Base-by-base conservation (phyloP, 1,140 invertebrate genomes). In the Acromyrmex heyeri region DNA sequence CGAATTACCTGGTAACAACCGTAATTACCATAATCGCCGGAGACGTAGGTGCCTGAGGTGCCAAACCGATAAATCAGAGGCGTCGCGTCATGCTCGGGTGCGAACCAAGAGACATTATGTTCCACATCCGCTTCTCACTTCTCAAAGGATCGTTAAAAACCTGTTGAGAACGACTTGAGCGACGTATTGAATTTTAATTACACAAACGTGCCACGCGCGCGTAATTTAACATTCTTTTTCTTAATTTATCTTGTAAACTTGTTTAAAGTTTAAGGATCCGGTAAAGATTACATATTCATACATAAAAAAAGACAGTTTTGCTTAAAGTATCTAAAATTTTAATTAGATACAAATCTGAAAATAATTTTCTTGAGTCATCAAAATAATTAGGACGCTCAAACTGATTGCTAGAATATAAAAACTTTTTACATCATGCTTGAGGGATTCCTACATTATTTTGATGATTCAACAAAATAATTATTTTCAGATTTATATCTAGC, bases 1-100 rank as follows among this genome's bases (percentile, higher is more conserved):
- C 87, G 87, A 88, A 86, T 88, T 88, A 86, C 34, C 82, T 53
- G 64, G 73, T 88, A 88, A 88, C 57, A 77, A 88, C 65, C 75
- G 65, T 88, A 86, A 88, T 88, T 88, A 88, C 67, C 87, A 86
- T 86, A 79, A 86, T 86, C 57, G 69, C 8, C n/a, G 30, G 67
- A 72, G 67, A 69, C 73, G 59, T 64, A 55, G 50, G 6, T 65
- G 75, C 57, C 73, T 24, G 53, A 86, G 75, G 75, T 81, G 85
- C 50, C 76, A 88, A 86, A 86, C 44, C 67, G 75, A 88, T 88
- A 88, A 88, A 88, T 88, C 85, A 87, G 34, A 38, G 64, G 27
- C 21, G 76, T 67, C 64, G 53, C 85, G 61, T 81, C 76, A 83
- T 61, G 79, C 69, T 78, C 59, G 82, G 61, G 59, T 53, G 82